Evolutionary conservation across 1,140 invertebrate species (phyloP).

Genomic region (Musca vetustissima): DNA sequence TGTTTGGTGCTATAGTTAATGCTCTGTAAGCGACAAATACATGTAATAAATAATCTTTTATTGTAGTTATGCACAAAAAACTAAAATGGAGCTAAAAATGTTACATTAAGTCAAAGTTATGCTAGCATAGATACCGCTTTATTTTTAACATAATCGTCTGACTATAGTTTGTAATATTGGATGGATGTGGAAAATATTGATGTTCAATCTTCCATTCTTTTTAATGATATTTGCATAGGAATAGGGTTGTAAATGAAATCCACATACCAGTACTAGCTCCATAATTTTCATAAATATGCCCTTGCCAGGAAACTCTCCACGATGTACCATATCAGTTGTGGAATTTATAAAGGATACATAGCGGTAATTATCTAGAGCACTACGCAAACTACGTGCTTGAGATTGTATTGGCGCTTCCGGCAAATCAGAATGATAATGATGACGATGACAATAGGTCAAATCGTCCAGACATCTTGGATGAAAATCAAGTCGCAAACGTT

Average conservation of each 20-base stretch:
- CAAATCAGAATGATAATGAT: constrained; percentile 27
- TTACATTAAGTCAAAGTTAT: too few species aligned
- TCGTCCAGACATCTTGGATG: constrained; percentile 26
- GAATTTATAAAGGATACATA: constrained; percentile 27
- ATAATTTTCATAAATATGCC: constrained; percentile 28
- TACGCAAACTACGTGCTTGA: constrained; percentile 22
- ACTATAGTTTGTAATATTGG: too few species aligned
- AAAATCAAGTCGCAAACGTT: constrained; percentile 22
- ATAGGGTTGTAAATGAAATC: background rate
- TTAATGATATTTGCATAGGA: too few species aligned
- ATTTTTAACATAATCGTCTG: too few species aligned
- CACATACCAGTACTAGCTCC: constrained; percentile 29
- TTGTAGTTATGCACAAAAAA: too few species aligned
- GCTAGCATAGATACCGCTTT: too few species aligned
- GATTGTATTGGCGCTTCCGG: constrained; percentile 15
- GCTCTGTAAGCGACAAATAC: background rate
- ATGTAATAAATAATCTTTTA: too few species aligned
- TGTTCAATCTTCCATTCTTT: too few species aligned
- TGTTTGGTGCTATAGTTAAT: constrained; percentile 1
- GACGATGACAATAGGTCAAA: constrained; percentile 19
- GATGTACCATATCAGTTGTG: constrained; percentile 23
- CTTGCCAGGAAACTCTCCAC: constrained; percentile 29
- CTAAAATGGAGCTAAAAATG: too few species aligned
- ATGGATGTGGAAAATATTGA: too few species aligned
- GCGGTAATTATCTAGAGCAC: constrained; percentile 25